These are phyloP conservation scores for Antheraea mylitta DNA, from an alignment of 1,140 invertebrate species.

Conservation along the genomic window DNA sequence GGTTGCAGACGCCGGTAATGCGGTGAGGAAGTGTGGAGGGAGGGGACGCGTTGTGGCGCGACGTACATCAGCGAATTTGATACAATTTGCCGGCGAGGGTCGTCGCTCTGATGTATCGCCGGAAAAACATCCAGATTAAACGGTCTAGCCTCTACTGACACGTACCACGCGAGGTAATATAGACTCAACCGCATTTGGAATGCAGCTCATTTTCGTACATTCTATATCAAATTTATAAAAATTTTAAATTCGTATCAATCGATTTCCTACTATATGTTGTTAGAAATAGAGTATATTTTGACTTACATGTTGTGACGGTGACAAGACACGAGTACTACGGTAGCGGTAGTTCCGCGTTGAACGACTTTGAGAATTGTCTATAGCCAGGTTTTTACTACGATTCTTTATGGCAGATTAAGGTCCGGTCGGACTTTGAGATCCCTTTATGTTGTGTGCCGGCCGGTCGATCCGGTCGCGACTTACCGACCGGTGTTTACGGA, in stretches of 20 bases:
- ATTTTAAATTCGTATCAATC: not conserved
- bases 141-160: conserved; percentile 23
- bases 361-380: conserved; percentile 56
- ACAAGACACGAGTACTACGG: not conserved
- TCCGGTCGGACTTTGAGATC: conserved; percentile 3
- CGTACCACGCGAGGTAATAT: not conserved
- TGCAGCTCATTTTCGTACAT: not conserved
- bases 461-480: conserved; percentile 38
- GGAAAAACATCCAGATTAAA: conserved; percentile 59
- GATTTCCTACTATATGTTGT: not conserved
- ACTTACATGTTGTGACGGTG: not conserved
- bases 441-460: conserved; percentile 39
- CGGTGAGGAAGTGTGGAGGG: not conserved
- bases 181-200: not conserved
- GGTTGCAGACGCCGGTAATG: too few species aligned
- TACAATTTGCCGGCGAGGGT: conserved; percentile 59
- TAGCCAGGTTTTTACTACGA: conserved; percentile 47
- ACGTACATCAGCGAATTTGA: conserved; percentile 56
- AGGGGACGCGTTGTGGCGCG: conserved; percentile 3
- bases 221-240: not conserved
- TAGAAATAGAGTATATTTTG: conserved; percentile 11
- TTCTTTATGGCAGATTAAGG: conserved; percentile 61
- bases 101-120: conserved; percentile 57
- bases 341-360: conserved; percentile 36
- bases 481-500: conserved; percentile 28